A percentile compares a stretch with the other conserved stretches of the same genome.
These are phyloP conservation scores for Phalera bucephala DNA, from an alignment of 2,888 invertebrate species.

Conservation along the genomic window DNA sequence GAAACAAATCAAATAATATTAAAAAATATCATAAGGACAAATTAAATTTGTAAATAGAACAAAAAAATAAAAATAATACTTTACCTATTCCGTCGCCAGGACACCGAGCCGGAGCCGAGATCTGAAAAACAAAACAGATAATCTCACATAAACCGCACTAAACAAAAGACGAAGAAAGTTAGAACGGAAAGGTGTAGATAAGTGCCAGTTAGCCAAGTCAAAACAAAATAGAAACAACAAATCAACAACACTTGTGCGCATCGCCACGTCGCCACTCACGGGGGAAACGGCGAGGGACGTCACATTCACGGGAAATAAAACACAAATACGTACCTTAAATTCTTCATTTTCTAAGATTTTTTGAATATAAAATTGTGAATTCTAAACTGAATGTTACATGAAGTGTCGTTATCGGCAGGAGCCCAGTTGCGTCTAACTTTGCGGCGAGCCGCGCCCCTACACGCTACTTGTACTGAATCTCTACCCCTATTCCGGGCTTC, in stretches of 20 bases:
- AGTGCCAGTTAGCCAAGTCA: constrained; percentile 49
- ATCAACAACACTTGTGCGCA: constrained; percentile 71
- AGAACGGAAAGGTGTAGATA: constrained; percentile 26
- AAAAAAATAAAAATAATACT: constrained; percentile 32
- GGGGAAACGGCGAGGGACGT: constrained; percentile 49
- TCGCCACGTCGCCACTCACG: constrained; percentile 58
- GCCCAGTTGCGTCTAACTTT: constrained; percentile 82
- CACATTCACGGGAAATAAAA: constrained; percentile 17
- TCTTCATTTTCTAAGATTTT: constrained; percentile 12
- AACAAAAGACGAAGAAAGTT: constrained; percentile 23
- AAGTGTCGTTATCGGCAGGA: constrained; percentile 70
- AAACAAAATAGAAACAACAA: constrained; percentile 73
- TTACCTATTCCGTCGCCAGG: constrained; percentile 39
- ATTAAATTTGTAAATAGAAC: constrained; percentile 10
- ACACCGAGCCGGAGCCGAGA: constrained; percentile 16
- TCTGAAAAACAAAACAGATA: constrained; percentile 47
- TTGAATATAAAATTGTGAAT: constrained; percentile 45
- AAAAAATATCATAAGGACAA: constrained; percentile 3
- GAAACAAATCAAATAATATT: too few relatives aligned
- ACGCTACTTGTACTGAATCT: constrained; percentile 82
- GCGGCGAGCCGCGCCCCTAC: constrained; percentile 83
- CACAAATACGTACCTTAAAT: constrained; percentile 53
- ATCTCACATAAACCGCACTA: background rate
- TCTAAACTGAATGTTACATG: constrained; percentile 51
- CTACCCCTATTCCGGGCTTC: constrained; percentile 80